Base-by-base conservation (phyloP, 2,113 vertebrate species). In the Hippocampus comes region DNA sequence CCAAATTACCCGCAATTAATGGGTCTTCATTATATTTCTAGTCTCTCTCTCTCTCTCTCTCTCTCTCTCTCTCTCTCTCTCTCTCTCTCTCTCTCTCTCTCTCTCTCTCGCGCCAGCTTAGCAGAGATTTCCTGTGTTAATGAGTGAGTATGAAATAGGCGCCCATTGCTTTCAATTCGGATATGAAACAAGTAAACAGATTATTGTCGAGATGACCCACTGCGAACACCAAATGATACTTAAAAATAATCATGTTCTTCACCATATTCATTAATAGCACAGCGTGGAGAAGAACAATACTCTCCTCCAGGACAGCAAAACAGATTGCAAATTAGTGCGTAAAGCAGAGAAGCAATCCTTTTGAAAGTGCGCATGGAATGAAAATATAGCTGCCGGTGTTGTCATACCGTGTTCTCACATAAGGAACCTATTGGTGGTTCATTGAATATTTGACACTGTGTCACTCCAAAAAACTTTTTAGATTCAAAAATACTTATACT, bases 221-320 rank as follows among this genome's bases (percentile, higher is more conserved):
- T 91, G 92, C 89, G 92, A 92, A 92, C 88, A 91, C 86, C 90
- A 81, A 93, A 92, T 84, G 90, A 93, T 92, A 92, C 92, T 94
- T 93, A 93, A 92, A 93, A 93, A 92, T 92, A 94, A 93, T 92
- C 91, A 92, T 78, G 92, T 94, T 94, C 92, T 92, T 92, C 91
- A 91, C 90, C 87, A 84, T 80, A 75, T 91, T 94, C 92, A 93
- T 93, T 94, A 93, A 88, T 89, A 67, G 85, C 84, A 86, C 88
- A 87, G 90, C 86, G 85, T 82, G 78, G 81, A 80, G 78, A 89
- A 83, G 87, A 92, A 91, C 90, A 91, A 91, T 91, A 85, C 88
- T 88, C 86, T 89, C 86, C 85, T 90, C 88, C 79, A 88, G 82
- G 79, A 90, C 90, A 89, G 90, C 82, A 85, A 86, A 92, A 91